phyloP scores from a whole-genome alignment of 2,113 vertebrate species.

The Menidia beryllina region DNA sequence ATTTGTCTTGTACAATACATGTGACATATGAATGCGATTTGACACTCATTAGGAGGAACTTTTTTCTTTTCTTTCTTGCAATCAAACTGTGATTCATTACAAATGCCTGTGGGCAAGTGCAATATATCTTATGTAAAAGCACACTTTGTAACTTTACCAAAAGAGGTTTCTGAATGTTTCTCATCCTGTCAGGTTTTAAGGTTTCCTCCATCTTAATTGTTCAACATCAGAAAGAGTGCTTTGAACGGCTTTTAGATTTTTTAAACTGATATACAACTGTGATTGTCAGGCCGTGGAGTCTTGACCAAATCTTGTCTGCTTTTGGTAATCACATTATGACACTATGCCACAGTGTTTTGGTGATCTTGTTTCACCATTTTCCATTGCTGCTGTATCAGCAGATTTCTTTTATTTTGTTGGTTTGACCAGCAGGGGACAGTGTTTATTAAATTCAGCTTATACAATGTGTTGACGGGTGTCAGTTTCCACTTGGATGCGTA shows the following conservation, averaged over 20 bases:
- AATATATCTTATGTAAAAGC: slow-evolving; percentile 70
- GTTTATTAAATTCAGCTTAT: slow-evolving; percentile 51
- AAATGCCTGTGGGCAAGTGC: slow-evolving; percentile 72
- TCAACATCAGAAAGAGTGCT: slow-evolving; percentile 13
- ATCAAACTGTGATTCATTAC: slow-evolving; percentile 77
- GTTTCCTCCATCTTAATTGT: slow-evolving; percentile 13
- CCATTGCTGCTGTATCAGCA: slow-evolving; percentile 76
- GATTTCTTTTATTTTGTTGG: slow-evolving; percentile 50
- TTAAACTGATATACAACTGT: slow-evolving; percentile 12
- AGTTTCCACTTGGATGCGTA: slow-evolving; percentile 18
- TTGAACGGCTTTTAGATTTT: slow-evolving; percentile 17
- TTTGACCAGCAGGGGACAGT: slow-evolving; percentile 77
- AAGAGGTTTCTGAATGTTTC: not conserved
- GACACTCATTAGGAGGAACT: slow-evolving; percentile 32
- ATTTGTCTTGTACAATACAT: slow-evolving; percentile 37
- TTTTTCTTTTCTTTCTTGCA: slow-evolving; percentile 36
- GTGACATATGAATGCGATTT: slow-evolving; percentile 34
- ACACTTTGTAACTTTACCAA: slow-evolving; percentile 46
- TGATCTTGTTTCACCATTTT: slow-evolving; percentile 39
- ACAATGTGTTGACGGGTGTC: slow-evolving; percentile 19
- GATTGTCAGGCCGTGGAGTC: slow-evolving; percentile 11
- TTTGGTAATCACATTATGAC: not conserved
- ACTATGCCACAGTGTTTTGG: slow-evolving; percentile 27
- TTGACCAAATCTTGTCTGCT: slow-evolving; percentile 4
- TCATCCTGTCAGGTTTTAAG: slow-evolving; percentile 13